Conservation (phyloP, 2,113 vertebrate species). For the Corynorhinus townsendii region DNA sequence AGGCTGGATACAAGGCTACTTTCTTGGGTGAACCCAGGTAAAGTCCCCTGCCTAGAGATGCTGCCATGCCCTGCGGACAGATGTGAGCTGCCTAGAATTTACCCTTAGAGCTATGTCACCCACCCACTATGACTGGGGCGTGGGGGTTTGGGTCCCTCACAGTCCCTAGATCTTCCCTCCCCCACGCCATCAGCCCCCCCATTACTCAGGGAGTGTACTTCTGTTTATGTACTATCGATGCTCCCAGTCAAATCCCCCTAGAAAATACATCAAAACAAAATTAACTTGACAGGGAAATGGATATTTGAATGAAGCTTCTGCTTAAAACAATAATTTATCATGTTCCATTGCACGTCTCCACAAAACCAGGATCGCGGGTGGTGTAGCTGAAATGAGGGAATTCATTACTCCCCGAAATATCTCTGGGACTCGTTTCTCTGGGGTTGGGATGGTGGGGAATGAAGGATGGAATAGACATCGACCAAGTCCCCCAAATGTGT, state of each 20-base stretch:
- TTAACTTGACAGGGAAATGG: conserved; percentile 72
- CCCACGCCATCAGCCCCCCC: neutral
- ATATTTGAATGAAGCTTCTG: conserved; percentile 70
- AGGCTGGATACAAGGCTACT: neutral
- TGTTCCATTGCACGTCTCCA: conserved; percentile 6
- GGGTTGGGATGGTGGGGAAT: neutral
- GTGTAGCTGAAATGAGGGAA: conserved; percentile 70
- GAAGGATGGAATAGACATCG: neutral
- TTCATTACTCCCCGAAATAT: conserved; percentile 58
- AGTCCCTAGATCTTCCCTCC: neutral
- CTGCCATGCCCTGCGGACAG: neutral
- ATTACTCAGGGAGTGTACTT: conserved; percentile 22
- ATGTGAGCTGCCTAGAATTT: neutral
- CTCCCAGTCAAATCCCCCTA: conserved; percentile 47
- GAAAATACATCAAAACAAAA: conserved; percentile 61
- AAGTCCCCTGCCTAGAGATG: neutral
- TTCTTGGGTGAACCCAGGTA: neutral
- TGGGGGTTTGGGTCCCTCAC: neutral
- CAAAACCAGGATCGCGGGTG: conserved; percentile 57
- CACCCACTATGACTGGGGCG: fast-evolving
- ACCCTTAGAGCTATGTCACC: neutral
- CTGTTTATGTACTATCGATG: conserved; percentile 26
- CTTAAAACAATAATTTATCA: conserved; percentile 72
- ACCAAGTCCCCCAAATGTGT: neutral
- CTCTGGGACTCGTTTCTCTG: conserved; percentile 18